These are phyloP conservation scores for Apodemus speciosus DNA, from an alignment of 2,113 vertebrate genomes.

Conservation along the genomic window DNA sequence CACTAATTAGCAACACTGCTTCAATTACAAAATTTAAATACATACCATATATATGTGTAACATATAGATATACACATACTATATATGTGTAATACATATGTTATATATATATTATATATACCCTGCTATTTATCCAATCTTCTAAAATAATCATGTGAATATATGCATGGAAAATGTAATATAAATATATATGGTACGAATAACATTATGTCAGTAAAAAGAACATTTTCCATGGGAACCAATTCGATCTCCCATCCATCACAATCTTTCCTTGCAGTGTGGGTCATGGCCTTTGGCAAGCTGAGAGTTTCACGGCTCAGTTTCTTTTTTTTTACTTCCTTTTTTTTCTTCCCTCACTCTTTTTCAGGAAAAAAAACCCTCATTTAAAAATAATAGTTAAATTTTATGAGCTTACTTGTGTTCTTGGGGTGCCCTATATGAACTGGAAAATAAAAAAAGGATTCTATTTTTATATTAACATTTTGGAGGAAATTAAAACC, in stretches of 20 bases:
- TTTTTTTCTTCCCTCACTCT: not conserved
- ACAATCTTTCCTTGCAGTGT: not conserved
- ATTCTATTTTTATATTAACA: conserved; percentile 59
- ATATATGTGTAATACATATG: not conserved
- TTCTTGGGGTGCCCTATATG: not conserved
- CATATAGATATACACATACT: not conserved
- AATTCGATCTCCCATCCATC: not conserved
- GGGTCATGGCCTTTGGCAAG: not conserved
- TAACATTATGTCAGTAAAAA: not conserved
- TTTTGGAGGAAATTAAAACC: conserved; percentile 62
- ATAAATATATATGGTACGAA: not conserved
- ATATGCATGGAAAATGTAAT: not conserved
- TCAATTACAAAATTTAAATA: not conserved
- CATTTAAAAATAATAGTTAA: conserved; percentile 53
- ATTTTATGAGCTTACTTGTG: conserved; percentile 52
- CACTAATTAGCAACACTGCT: not conserved
- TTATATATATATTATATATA: not conserved
- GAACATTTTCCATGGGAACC: not conserved
- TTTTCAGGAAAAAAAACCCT: not conserved
- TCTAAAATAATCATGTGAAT: not conserved
- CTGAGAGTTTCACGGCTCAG: not conserved
- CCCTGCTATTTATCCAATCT: not conserved
- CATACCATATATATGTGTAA: not conserved
- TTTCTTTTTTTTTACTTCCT: not conserved
- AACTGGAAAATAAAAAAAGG: conserved; percentile 65